Percentiles rank a stretch among this genome's conserved stretches.
phyloP scores from a whole-genome alignment of 92 coral and sea anemone genomes.

The Scolanthus callimorphus region DNA sequence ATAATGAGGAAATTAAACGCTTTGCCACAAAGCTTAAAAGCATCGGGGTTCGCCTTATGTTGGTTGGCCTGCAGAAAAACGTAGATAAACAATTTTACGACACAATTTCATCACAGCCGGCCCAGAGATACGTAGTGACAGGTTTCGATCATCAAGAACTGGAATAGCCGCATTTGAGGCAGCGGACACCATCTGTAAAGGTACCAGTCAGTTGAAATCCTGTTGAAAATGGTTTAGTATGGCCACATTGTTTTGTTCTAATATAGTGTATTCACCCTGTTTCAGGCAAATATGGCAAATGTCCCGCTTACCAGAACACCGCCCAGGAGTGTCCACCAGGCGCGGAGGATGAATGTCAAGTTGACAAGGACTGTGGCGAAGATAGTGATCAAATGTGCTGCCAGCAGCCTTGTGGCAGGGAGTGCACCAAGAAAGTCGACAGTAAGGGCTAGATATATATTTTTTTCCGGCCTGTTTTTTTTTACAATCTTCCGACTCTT shows the following conservation, averaged over 20 bases:
- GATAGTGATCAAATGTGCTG: slow-evolving; percentile 11
- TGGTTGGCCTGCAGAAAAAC: slow-evolving; percentile 25
- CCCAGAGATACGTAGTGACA: slow-evolving; percentile 5
- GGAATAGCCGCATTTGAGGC: slow-evolving; percentile 28
- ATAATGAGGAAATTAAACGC: slow-evolving; percentile 25
- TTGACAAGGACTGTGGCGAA: slow-evolving; percentile 12
- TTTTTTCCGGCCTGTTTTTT: no score
- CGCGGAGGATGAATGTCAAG: slow-evolving; percentile 4
- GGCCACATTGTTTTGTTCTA: no score
- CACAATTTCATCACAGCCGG: slow-evolving; percentile 15
- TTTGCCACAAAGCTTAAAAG: slow-evolving; percentile 61
- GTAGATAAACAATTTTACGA: slow-evolving; percentile 2
- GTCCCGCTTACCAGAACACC: slow-evolving; percentile 3
- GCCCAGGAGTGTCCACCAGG: slow-evolving; percentile 5
- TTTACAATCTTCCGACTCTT: no score
- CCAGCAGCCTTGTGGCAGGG: slow-evolving; percentile 1
- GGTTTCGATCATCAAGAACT: slow-evolving; percentile 23
- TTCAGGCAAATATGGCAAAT: slow-evolving; percentile 24
- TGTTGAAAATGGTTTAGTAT: no score
- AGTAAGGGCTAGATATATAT: no score
- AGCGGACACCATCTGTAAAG: slow-evolving; percentile 36
- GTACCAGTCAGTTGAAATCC: background rate
- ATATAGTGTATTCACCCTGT: background rate
- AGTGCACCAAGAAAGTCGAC: slow-evolving; percentile 2
- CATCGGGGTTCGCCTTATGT: slow-evolving; percentile 69